These are phyloP conservation scores for Trachops cirrhosus DNA, from an alignment of 2,797 vertebrate species.

Conservation along the genomic window DNA sequence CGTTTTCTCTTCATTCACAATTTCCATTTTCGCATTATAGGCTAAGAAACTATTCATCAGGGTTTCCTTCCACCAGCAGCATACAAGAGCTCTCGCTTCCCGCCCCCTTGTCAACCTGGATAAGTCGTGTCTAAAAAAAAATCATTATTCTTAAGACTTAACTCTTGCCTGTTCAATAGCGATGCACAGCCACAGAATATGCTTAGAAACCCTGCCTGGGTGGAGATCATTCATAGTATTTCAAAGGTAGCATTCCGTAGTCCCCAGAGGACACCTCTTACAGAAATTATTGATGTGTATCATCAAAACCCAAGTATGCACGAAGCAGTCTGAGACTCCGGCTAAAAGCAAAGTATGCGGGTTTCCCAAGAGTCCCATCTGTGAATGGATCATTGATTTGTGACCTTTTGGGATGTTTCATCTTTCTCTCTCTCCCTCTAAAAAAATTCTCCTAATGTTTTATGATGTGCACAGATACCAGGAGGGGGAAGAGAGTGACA, in stretches of 20 bases:
- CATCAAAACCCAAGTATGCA: constrained; percentile 83
- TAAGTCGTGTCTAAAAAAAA: constrained; percentile 19
- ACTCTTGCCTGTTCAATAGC: constrained; percentile 32
- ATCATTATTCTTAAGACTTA: constrained; percentile 37
- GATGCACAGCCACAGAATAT: background rate
- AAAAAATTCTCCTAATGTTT: constrained; percentile 62
- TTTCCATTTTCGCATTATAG: background rate
- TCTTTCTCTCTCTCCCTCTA: constrained; percentile 74
- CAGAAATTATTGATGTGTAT: constrained; percentile 84
- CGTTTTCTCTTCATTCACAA: background rate
- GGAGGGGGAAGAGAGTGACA: constrained; percentile 61
- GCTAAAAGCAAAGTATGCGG: constrained; percentile 75
- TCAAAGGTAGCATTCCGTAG: constrained; percentile 77
- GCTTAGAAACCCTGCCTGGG: background rate
- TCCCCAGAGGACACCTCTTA: constrained; percentile 76
- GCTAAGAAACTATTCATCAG: background rate
- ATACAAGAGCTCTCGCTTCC: background rate
- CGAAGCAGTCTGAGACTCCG: constrained; percentile 77
- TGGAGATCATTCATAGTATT: constrained; percentile 69
- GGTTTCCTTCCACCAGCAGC: background rate
- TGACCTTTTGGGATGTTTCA: constrained; percentile 82
- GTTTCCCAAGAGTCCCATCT: constrained; percentile 80
- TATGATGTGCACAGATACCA: constrained; percentile 79
- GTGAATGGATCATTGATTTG: constrained; percentile 83
- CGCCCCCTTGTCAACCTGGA: background rate